These are phyloP conservation scores for Empidonax alnorum DNA, from an alignment of 2,113 vertebrate genomes.

Conservation along the genomic window DNA sequence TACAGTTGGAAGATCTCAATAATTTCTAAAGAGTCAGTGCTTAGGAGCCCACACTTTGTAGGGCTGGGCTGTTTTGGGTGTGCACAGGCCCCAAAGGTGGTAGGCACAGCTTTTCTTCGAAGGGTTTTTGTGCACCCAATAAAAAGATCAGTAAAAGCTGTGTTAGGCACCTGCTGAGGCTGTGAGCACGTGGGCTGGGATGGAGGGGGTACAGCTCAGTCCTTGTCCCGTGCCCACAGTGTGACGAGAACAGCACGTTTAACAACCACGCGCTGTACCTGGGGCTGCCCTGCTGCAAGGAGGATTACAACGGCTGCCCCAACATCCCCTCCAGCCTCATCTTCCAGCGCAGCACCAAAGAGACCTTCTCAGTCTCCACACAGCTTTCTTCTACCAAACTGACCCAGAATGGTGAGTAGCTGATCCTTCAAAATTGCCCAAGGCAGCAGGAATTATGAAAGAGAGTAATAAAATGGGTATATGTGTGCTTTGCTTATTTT, in stretches of 20 bases:
- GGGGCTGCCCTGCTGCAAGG: conserved; percentile 94
- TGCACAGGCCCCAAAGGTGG: background rate
- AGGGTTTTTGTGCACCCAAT: background rate
- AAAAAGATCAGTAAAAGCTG: background rate
- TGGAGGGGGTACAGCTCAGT: background rate
- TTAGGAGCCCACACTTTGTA: background rate
- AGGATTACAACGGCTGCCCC: conserved; percentile 92
- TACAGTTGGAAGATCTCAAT: background rate
- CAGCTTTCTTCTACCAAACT: conserved; percentile 96
- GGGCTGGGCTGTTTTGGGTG: background rate
- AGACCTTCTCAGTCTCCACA: conserved; percentile 92
- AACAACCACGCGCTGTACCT: conserved; percentile 95
- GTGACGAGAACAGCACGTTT: conserved; percentile 94
- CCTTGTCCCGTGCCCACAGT: conserved; percentile 74
- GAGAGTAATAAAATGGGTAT: background rate
- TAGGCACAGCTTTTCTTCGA: background rate
- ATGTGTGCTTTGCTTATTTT: background rate
- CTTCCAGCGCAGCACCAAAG: conserved; percentile 95
- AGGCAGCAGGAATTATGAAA: background rate
- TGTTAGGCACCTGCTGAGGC: background rate
- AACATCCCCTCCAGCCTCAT: conserved; percentile 91
- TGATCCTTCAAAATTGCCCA: background rate
- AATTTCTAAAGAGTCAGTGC: background rate
- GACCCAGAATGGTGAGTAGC: conserved; percentile 90
- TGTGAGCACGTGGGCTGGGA: background rate